Evolutionary conservation across 2,888 invertebrate species (phyloP).

Genomic region (Sycophila texana): DNA sequence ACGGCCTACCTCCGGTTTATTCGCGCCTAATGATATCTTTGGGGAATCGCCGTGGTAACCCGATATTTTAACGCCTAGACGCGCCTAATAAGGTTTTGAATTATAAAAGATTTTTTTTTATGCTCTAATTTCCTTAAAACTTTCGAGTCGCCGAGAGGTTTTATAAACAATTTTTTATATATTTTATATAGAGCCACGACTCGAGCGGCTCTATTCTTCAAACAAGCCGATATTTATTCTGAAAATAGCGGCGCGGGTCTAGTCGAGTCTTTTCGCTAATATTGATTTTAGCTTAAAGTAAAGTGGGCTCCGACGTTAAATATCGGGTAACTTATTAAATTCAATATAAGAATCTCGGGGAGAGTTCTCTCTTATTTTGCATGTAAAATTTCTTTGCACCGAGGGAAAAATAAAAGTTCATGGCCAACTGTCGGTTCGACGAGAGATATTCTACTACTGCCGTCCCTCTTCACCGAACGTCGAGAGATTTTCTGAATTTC

Average conservation of each 20-base stretch:
- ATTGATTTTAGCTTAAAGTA: conserved; percentile 18
- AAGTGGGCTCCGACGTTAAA: background rate
- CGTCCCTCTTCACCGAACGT: background rate
- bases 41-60: background rate
- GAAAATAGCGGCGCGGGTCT: background rate
- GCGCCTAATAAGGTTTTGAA: too few species aligned
- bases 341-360: conserved; percentile 16
- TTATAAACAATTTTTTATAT: background rate
- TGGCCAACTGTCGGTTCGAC: background rate
- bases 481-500: background rate
- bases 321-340: conserved; percentile 14
- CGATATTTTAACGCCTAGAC: background rate
- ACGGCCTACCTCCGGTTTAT: conserved; percentile 19
- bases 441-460: background rate
- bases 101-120: background rate
- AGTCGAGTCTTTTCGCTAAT: background rate
- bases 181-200: background rate
- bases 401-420: conserved; percentile 1
- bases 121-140: background rate
- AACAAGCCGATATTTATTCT: background rate
- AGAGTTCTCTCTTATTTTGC: background rate
- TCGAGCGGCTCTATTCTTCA: background rate
- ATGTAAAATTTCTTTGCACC: background rate
- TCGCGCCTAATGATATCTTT: conserved; percentile 21
- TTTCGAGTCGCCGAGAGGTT: background rate